phyloP scores from a whole-genome alignment of 2,797 vertebrate species.

The Vireo griseus region DNA sequence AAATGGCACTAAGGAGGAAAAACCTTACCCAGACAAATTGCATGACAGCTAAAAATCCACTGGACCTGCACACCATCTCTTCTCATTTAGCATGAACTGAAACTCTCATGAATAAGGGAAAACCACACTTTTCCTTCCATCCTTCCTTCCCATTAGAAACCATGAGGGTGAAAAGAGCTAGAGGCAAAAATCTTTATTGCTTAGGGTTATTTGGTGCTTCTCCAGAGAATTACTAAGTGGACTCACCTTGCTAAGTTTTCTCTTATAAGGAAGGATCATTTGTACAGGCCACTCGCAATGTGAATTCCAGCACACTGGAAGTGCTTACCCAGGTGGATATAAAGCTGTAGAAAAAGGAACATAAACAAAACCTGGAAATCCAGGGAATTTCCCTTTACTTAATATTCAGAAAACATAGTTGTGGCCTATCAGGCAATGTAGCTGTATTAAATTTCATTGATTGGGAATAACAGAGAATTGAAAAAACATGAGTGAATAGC shows the following conservation, averaged over 20 bases:
- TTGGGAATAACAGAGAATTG: neutral
- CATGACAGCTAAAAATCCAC: neutral
- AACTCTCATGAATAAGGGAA: neutral
- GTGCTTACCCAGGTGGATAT: neutral
- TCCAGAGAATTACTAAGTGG: neutral
- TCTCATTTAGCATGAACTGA: neutral
- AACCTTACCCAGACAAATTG: neutral
- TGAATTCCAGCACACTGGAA: neutral
- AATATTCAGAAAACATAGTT: neutral
- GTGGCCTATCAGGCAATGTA: neutral
- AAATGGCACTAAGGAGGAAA: neutral
- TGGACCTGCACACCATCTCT: neutral
- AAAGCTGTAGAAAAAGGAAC: neutral
- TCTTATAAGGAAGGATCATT: neutral
- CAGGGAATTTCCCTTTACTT: neutral
- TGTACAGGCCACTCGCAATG: neutral
- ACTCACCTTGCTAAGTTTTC: neutral
- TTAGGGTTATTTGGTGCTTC: neutral
- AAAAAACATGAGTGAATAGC: neutral
- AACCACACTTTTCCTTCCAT: neutral
- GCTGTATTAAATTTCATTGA: neutral
- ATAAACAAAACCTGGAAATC: neutral
- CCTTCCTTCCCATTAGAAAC: neutral
- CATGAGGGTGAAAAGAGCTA: neutral
- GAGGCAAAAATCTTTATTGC: neutral